Evolutionary conservation across 2,797 vertebrate genomes (phyloP), one percentile per base, ranked within the genome.

Genomic region (Pseudochaenichthys georgianus): DNA sequence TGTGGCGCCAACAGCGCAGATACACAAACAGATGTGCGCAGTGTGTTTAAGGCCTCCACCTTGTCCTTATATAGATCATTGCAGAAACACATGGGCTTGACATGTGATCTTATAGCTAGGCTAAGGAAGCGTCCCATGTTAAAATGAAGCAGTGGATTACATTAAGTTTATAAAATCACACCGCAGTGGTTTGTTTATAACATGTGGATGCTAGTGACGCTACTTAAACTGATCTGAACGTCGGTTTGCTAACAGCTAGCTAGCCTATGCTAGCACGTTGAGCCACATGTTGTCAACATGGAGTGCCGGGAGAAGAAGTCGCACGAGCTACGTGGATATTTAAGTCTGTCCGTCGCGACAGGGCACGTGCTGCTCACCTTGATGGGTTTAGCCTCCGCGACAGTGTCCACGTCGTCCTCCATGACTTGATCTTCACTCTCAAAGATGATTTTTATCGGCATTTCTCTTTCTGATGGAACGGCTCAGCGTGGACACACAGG

Each of bases 401-500:
- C 80, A 0, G 82, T 86, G 82, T 92, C 90, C 41, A 77, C 7
- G 0, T 43, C 73, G 12, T 86, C 83, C 0, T 90, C 89, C 87
- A 92, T 91, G 16, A 5, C 53, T 51, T 50, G 70, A 9, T 88
- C 83, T 59, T 92, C 85, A 9, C 43, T 82, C 43, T 92, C 84
- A 81, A 90, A 80, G 0, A 80, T 68, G 21, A 92, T 78, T 81
- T 94, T 94, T 51, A 89, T 82, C 4, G 93, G 93, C 94, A 95
- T 95, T 91, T 89, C 64, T 88, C 73, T 64, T 51, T 50, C 31
- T 3, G 92, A 5, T 93, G 89, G 66, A 74, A 75, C 50, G 90
- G 90, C 64, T 87, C 86, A 10, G 21, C 45, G 80, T 57, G 46
- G 82, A 90, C 74, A 85, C 86, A 75, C 87, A 34, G 65, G 60